Evolutionary conservation across 2,797 vertebrate species (phyloP).

Genomic region (Crocodylus rhombifer): DNA sequence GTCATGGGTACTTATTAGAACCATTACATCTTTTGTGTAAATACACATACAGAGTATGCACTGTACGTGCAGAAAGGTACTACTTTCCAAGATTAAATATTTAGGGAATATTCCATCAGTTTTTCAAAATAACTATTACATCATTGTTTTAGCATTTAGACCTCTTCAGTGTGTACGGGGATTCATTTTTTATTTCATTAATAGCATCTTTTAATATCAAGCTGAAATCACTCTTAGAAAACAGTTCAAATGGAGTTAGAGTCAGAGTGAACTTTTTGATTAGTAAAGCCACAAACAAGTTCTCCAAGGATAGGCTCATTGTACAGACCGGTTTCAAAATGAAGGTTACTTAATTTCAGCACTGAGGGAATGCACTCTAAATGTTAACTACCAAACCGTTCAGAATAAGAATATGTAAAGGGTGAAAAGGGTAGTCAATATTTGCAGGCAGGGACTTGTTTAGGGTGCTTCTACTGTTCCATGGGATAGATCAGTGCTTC

Average conservation of each 20-base stretch:
- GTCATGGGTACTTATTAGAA: neutral
- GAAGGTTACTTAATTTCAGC: neutral
- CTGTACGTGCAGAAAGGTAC: conserved; percentile 44
- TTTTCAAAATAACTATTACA: conserved; percentile 43
- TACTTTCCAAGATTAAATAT: conserved; percentile 57
- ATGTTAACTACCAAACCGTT: neutral
- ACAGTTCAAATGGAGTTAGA: neutral
- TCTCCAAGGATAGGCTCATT: neutral
- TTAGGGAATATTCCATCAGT: conserved; percentile 5
- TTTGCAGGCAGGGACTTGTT: neutral
- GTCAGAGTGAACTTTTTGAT: neutral
- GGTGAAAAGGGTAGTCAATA: neutral
- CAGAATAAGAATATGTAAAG: neutral
- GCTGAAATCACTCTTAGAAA: neutral
- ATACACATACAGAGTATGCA: conserved; percentile 16
- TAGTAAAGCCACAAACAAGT: neutral
- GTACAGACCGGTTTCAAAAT: neutral
- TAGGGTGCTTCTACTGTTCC: neutral
- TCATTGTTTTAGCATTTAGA: conserved; percentile 22
- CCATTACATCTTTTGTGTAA: conserved; percentile 15
- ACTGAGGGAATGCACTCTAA: neutral
- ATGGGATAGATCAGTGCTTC: neutral
- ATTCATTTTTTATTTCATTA: neutral
- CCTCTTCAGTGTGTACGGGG: conserved; percentile 47
- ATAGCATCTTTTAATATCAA: neutral